Conservation (phyloP, 2,797 vertebrate genomes). For the Meda fulgida region DNA sequence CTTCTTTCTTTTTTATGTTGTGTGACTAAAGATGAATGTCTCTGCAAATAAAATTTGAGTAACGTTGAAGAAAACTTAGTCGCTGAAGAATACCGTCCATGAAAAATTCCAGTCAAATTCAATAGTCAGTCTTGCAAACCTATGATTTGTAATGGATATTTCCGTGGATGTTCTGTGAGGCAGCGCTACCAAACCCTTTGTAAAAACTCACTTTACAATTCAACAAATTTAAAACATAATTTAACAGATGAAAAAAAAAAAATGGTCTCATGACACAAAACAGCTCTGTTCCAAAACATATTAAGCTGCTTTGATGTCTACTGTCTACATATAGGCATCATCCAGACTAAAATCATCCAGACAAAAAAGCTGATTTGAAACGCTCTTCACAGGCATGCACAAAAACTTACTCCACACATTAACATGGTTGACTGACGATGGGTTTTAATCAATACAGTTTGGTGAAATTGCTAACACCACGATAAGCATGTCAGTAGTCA, state of each 20-base stretch:
- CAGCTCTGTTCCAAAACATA: conserved; percentile 57
- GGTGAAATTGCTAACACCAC: not conserved
- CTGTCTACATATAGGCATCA: not conserved
- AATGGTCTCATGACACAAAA: conserved; percentile 3
- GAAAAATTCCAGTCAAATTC: conserved; percentile 76
- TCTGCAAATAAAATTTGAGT: conserved; percentile 62
- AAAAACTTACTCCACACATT: not conserved
- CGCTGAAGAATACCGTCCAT: conserved; percentile 73
- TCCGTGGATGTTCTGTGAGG: conserved; percentile 66
- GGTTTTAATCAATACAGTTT: not conserved
- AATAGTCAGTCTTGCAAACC: conserved; percentile 76
- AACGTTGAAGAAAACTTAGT: conserved; percentile 73
- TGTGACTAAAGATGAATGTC: conserved; percentile 74
- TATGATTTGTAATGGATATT: conserved; percentile 68
- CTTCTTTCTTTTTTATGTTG: conserved; percentile 60
- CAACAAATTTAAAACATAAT: conserved; percentile 7
- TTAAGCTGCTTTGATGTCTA: conserved; percentile 37
- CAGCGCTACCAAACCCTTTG: not conserved
- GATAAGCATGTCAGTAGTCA: not conserved
- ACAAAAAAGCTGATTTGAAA: not conserved
- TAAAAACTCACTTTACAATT: not conserved
- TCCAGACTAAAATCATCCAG: conserved; percentile 12
- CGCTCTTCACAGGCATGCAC: not conserved
- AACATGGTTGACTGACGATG: not conserved
- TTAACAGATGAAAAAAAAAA: conserved; percentile 1